Evolutionary conservation across 2,113 vertebrate species (phyloP), one percentile per base, ranked within the genome.

Genomic region (Pica pica): DNA sequence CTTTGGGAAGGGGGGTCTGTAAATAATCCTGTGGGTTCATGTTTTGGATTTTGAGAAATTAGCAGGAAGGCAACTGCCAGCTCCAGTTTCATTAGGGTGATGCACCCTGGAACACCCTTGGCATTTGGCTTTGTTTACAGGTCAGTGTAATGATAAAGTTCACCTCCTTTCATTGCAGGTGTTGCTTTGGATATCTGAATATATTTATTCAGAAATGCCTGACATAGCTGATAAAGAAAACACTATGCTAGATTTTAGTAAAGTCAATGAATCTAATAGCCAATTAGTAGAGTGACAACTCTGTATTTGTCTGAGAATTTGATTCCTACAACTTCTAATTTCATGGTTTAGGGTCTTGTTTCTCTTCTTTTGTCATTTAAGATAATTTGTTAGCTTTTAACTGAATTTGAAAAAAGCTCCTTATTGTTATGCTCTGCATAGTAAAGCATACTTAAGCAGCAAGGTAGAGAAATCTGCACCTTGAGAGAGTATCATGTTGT

Each of bases 331-430:
- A 69, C 88, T 91, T 96, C 82, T 89, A 65, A 85, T 94, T 93
- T 93, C 78, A 92, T 93, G 68, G 18, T 77, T 61, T 61, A 68
- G 46, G 86, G 86, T 93, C 79, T 97, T 91, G 33, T 96, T 98
- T 96, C 87, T 89, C 84, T 94, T 95, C 87, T 95, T 95, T 94
- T 96, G 57, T 93, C 46, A 93, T 94, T 97, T 92, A 85, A 96
- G 88, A 91, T 85, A 77, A 95, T 96, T 95, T 97, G 44, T 79
- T 93, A 87, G 83, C 79, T 95, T 94, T 88, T 94, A 97, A 71
- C 24, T 49, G 53, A 84, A 63, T 79, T 83, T 11, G 0, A 14
- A 63, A 83, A 98, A 96, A 87, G 21, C n/a, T 89, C 50, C 91
- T 90, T 87, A 95, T 97, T 98, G 94, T 98, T 95, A 73, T 13